phyloP scores from a whole-genome alignment of 2,888 invertebrate genomes.

The Drosophila sordidula region DNA sequence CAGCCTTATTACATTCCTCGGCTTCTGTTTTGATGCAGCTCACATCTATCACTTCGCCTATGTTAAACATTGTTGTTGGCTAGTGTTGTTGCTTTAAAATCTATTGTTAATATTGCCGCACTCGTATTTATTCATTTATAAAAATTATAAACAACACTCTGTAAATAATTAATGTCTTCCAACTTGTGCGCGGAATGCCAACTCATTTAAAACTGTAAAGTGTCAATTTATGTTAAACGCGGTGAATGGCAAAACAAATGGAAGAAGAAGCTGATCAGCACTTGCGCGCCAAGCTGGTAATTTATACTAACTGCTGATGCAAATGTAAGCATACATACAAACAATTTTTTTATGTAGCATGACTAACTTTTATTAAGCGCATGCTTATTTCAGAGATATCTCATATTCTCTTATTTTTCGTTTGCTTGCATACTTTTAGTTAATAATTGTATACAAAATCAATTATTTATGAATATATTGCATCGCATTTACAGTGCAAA shows the following conservation, averaged over 20 bases:
- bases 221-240: neutral
- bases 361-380: too few relatives aligned
- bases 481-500: too few relatives aligned
- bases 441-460: too few relatives aligned
- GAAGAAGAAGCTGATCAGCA: neutral
- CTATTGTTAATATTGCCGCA: neutral
- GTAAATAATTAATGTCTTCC: conserved; percentile 7
- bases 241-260: neutral
- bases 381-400: too few relatives aligned
- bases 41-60: neutral
- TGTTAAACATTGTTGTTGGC: conserved; percentile 3
- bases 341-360: too few relatives aligned
- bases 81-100: neutral
- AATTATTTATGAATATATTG: too few relatives aligned
- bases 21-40: conserved; percentile 26
- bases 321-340: too few relatives aligned
- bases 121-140: conserved; percentile 2
- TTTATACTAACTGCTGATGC: neutral
- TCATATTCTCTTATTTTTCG: too few relatives aligned
- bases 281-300: neutral
- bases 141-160: conserved; percentile 20
- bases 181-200: conserved; percentile 11
- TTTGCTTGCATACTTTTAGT: too few relatives aligned
- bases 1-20: conserved; percentile 1
- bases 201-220: neutral